Evolutionary conservation across 2,888 invertebrate genomes (phyloP).

Genomic region (Busseola fusca): DNA sequence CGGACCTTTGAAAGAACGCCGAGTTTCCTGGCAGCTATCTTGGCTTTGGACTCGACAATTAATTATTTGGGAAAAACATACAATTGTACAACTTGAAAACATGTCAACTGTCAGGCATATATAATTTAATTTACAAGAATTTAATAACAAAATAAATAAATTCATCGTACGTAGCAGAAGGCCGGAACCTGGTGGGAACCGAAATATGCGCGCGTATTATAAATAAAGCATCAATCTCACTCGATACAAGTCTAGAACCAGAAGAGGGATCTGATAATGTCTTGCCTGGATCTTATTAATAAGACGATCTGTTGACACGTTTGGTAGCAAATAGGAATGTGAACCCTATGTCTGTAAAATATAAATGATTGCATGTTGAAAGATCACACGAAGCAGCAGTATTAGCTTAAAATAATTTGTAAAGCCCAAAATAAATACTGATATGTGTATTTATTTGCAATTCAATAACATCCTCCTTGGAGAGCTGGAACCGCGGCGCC

Average conservation of each 20-base stretch:
- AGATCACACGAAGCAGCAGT: not conserved
- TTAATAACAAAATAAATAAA: no score
- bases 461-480: no score
- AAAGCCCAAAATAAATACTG: not conserved
- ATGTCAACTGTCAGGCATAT: no score
- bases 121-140: no score
- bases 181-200: conserved; percentile 69
- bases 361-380: not conserved
- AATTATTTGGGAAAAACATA: no score
- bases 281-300: conserved; percentile 17
- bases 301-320: conserved; percentile 32
- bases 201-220: conserved; percentile 67
- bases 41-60: no score
- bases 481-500: no score
- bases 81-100: no score
- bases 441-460: no score
- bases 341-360: not conserved
- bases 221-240: conserved; percentile 69
- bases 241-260: conserved; percentile 44
- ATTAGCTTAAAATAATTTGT: not conserved
- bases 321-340: not conserved
- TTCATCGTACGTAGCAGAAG: no score
- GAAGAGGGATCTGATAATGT: conserved; percentile 38
- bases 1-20: no score
- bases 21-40: no score